These are phyloP conservation scores for Tenthredo notha DNA, from an alignment of 2,888 invertebrate genomes.

Conservation along the genomic window DNA sequence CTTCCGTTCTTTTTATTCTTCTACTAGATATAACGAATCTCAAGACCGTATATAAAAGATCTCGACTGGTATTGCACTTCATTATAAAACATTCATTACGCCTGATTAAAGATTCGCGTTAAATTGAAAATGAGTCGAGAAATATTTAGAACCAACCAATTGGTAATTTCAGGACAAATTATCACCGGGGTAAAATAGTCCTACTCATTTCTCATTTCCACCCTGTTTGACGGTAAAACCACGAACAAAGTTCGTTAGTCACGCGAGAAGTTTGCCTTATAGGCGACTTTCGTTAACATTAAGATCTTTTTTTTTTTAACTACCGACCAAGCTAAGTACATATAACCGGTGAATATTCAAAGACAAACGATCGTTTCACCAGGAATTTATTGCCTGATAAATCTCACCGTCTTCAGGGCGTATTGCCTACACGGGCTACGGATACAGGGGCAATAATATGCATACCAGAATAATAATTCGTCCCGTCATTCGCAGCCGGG, in stretches of 20 bases:
- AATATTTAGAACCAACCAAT: not conserved
- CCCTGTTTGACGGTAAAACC: not conserved
- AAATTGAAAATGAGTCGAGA: not conserved
- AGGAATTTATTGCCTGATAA: slow-evolving; percentile 30
- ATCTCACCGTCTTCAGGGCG: slow-evolving; percentile 14
- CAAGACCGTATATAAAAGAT: no score
- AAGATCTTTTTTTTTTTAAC: no score
- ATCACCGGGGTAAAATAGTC: not conserved
- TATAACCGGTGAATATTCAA: slow-evolving; percentile 32
- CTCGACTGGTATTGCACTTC: no score
- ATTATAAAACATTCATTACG: no score
- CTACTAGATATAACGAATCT: no score
- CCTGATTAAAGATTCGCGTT: no score
- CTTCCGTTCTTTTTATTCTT: no score
- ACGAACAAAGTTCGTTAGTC: not conserved
- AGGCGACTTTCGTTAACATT: not conserved
- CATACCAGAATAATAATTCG: slow-evolving; percentile 40
- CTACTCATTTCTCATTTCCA: no score
- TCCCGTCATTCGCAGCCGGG: slow-evolving; percentile 28
- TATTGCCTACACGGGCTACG: not conserved
- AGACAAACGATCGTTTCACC: slow-evolving; percentile 32
- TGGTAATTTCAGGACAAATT: not conserved
- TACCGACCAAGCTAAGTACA: not conserved
- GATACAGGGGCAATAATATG: slow-evolving; percentile 42
- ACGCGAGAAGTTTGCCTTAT: not conserved